phyloP scores from a whole-genome alignment of 2,113 vertebrate genomes.

The Catagonus wagneri region DNA sequence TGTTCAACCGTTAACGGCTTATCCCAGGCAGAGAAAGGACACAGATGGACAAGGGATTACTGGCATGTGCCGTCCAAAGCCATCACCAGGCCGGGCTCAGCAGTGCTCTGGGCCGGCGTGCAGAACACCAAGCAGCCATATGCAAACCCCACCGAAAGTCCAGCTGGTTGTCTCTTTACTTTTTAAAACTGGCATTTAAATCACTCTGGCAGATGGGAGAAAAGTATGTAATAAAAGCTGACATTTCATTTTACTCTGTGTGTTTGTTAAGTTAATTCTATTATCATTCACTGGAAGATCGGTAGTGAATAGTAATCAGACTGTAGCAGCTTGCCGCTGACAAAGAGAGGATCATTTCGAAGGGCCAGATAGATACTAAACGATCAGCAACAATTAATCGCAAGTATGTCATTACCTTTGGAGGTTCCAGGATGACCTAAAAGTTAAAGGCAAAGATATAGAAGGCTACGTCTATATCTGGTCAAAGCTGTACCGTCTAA shows the following conservation, averaged over 20 bases:
- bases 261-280: slow-evolving; percentile 85
- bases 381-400: slow-evolving; percentile 71
- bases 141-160: slow-evolving; percentile 68
- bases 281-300: slow-evolving; percentile 76
- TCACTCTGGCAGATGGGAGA: slow-evolving; percentile 85
- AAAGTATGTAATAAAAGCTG: slow-evolving; percentile 88
- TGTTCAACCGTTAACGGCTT: neutral
- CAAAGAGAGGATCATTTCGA: slow-evolving; percentile 50
- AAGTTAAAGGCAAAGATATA: slow-evolving; percentile 38
- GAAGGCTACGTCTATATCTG: neutral
- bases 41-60: slow-evolving; percentile 46
- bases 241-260: slow-evolving; percentile 87
- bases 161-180: slow-evolving; percentile 69
- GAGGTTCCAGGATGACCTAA: neutral
- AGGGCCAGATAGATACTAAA: slow-evolving; percentile 70
- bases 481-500: neutral
- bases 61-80: neutral
- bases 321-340: slow-evolving; percentile 56
- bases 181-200: slow-evolving; percentile 86
- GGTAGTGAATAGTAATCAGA: slow-evolving; percentile 61
- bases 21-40: neutral
- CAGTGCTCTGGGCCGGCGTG: neutral
- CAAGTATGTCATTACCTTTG: neutral
- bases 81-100: slow-evolving; percentile 27
- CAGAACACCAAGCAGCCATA: slow-evolving; percentile 64